These are phyloP conservation scores for Diarsia rubi DNA, from an alignment of 2,888 invertebrate genomes.

Conservation along the genomic window DNA sequence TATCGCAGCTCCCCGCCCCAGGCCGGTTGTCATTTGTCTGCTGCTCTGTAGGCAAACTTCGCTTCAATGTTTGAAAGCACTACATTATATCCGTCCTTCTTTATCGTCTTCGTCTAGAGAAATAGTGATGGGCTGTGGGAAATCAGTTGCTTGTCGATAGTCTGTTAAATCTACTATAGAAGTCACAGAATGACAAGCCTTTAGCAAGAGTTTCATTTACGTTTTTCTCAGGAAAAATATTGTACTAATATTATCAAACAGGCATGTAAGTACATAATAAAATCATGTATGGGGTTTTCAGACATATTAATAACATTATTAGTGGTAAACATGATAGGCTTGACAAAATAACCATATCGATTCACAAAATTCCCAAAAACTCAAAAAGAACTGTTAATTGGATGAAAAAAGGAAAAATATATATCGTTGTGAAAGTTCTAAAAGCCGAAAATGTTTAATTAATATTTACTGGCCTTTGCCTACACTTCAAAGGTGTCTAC, in stretches of 20 bases:
- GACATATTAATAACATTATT: slow-evolving; percentile 34
- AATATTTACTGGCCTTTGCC: slow-evolving; percentile 69
- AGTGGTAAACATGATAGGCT: slow-evolving; percentile 32
- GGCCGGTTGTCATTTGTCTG: slow-evolving; percentile 89
- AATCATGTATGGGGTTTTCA: not conserved
- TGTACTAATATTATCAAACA: not conserved
- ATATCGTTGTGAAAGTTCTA: slow-evolving; percentile 46
- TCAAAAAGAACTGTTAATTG: slow-evolving; percentile 57
- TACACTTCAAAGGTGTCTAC: slow-evolving; percentile 73
- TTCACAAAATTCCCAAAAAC: slow-evolving; percentile 46
- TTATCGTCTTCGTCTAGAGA: slow-evolving; percentile 79
- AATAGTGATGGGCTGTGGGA: slow-evolving; percentile 52
- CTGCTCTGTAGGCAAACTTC: slow-evolving; percentile 88
- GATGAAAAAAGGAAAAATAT: slow-evolving; percentile 49
- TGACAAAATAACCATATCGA: slow-evolving; percentile 34
- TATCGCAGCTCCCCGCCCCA: slow-evolving; percentile 85
- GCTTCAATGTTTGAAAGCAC: slow-evolving; percentile 89
- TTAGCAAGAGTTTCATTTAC: not conserved
- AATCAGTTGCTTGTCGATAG: slow-evolving; percentile 63
- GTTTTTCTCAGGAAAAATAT: not conserved
- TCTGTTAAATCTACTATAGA: not conserved
- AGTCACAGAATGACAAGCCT: not conserved
- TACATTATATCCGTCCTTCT: slow-evolving; percentile 88
- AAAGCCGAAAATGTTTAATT: slow-evolving; percentile 69
- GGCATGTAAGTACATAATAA: not conserved